Evolutionary conservation across 1,140 invertebrate genomes (phyloP).

Genomic region (Caerostris extrusa): DNA sequence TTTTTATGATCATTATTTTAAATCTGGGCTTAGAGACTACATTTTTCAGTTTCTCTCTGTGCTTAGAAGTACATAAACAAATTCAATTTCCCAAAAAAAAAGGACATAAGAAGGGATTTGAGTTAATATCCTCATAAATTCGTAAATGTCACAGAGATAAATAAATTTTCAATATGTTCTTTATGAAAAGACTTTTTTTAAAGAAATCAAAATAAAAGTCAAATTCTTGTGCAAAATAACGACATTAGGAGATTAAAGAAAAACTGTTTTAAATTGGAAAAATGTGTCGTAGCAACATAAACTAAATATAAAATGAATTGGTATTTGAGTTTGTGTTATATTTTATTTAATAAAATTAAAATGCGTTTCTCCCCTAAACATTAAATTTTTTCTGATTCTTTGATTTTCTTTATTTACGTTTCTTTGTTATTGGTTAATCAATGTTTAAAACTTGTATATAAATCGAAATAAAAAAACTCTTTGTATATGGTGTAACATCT

Average conservation of each 20-base stretch:
- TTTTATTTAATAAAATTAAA: background rate
- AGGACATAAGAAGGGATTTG: background rate
- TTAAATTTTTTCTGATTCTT: too few relatives aligned
- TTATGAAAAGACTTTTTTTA: background rate
- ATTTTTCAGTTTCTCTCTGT: background rate
- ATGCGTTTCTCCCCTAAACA: too few relatives aligned
- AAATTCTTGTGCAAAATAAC: background rate
- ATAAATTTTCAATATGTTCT: constrained; percentile 6
- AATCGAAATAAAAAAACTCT: too few relatives aligned
- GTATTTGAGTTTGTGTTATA: background rate
- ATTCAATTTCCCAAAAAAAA: constrained; percentile 19
- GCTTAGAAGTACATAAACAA: background rate
- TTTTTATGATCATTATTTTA: background rate
- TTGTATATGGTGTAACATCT: too few relatives aligned
- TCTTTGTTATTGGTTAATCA: too few relatives aligned
- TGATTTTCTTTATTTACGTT: too few relatives aligned
- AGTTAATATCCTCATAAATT: background rate
- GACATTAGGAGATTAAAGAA: background rate
- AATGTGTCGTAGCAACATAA: background rate
- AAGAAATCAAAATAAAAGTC: background rate
- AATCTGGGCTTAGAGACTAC: background rate
- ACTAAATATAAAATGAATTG: background rate
- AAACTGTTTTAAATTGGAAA: background rate
- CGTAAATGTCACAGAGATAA: background rate
- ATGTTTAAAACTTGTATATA: too few relatives aligned